These are phyloP conservation scores for Physeter macrocephalus DNA, from an alignment of 2,113 vertebrate species.

Conservation along the genomic window DNA sequence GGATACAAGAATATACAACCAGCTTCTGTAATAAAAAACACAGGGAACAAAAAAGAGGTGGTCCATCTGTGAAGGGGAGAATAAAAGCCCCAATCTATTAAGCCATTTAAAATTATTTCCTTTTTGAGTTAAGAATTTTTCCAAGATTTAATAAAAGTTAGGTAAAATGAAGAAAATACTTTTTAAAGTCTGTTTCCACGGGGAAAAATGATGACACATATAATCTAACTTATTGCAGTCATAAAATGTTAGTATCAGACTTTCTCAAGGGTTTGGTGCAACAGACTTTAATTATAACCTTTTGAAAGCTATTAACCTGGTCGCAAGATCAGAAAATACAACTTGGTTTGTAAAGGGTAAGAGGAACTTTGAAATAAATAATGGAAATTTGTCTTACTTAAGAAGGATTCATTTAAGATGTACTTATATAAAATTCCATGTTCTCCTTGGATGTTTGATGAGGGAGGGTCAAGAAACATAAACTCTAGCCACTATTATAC, in stretches of 20 bases:
- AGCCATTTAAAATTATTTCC: slow-evolving; percentile 13
- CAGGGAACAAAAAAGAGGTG: not conserved
- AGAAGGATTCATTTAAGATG: slow-evolving; percentile 27
- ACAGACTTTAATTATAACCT: not conserved
- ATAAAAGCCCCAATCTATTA: slow-evolving; percentile 1
- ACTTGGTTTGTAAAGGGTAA: slow-evolving; percentile 26
- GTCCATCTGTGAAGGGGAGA: not conserved
- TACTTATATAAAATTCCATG: not conserved
- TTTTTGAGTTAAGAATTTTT: not conserved
- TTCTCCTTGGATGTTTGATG: not conserved
- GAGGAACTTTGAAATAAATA: slow-evolving; percentile 41
- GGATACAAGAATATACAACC: slow-evolving; percentile 26
- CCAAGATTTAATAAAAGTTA: slow-evolving; percentile 35
- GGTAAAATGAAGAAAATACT: not conserved
- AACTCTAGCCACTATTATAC: slow-evolving; percentile 42
- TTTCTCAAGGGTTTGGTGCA: not conserved
- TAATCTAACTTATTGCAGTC: not conserved
- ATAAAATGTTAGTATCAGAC: slow-evolving; percentile 25
- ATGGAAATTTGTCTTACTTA: not conserved
- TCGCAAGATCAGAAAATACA: not conserved
- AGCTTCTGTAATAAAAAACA: slow-evolving; percentile 51
- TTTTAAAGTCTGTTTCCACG: not conserved
- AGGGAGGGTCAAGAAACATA: slow-evolving; percentile 49
- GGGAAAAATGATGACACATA: not conserved
- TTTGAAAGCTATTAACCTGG: slow-evolving; percentile 29